Conservation (phyloP, 2,888 invertebrate genomes). For the Drosophila mimica region DNA sequence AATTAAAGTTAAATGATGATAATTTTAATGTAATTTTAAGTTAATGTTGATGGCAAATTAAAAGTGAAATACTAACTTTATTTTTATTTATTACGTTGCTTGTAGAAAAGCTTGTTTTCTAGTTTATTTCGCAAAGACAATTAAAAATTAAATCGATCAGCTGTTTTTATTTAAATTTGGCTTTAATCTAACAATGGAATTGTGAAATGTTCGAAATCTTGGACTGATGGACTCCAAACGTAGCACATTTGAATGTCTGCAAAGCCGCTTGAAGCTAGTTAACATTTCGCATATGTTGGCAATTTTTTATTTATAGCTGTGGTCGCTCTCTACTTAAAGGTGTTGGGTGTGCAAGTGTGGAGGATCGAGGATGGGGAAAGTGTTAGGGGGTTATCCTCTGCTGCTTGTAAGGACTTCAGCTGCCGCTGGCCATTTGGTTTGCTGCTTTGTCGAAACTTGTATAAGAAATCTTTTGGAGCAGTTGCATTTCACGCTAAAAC, state of each 20-base stretch:
- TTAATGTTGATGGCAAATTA: background rate
- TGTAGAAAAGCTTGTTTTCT: background rate
- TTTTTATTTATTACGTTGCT: background rate
- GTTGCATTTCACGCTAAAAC: constrained; percentile 35
- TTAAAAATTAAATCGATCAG: no score
- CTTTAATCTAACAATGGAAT: no score
- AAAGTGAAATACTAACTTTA: background rate
- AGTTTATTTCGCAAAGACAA: background rate
- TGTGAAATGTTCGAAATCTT: background rate
- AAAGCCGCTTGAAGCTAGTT: constrained; percentile 2
- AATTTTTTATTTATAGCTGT: constrained; percentile 81
- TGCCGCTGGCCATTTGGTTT: constrained; percentile 42
- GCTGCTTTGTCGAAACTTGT: constrained; percentile 50
- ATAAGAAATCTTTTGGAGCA: constrained; percentile 46
- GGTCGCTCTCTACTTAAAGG: constrained; percentile 61
- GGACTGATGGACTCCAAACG: background rate
- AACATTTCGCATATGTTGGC: constrained; percentile 76
- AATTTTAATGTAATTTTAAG: background rate
- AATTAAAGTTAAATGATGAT: background rate
- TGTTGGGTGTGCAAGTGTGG: constrained; percentile 49
- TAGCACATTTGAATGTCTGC: constrained; percentile 14
- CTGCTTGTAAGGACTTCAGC: background rate
- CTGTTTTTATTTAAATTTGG: no score
- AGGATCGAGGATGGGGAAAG: background rate
- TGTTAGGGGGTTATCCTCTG: background rate